Conservation (phyloP, 2,113 vertebrate species). For the Coryphaenoides rupestris region DNA sequence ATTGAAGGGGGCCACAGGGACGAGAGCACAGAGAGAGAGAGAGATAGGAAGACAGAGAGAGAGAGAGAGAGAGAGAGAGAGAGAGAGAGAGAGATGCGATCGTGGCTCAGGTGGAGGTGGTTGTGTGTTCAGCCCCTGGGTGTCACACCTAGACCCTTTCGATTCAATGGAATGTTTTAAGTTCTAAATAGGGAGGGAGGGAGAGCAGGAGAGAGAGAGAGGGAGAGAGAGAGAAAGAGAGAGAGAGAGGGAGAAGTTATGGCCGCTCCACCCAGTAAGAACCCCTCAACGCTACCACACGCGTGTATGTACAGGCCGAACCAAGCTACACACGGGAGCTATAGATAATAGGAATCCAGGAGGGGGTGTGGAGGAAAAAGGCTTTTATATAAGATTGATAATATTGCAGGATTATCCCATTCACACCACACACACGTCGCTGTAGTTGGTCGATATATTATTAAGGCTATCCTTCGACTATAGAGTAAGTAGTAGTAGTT, state of each 20-base stretch:
- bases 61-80: background rate
- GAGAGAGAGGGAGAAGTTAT: conserved; percentile 46
- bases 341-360: conserved; percentile 40
- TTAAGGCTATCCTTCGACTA: conserved; percentile 59
- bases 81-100: conserved; percentile 6
- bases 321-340: conserved; percentile 59
- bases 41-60: background rate
- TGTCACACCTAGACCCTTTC: conserved; percentile 23
- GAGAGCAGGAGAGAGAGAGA: conserved; percentile 38
- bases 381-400: no score
- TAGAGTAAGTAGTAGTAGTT: no score
- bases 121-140: conserved; percentile 31
- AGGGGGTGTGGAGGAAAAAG: conserved; percentile 50
- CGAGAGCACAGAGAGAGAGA: background rate
- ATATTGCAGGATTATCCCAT: conserved; percentile 52
- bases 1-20: background rate
- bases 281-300: conserved; percentile 67
- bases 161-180: conserved; percentile 65
- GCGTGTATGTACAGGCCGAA: conserved; percentile 67
- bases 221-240: conserved; percentile 42
- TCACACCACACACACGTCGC: conserved; percentile 13
- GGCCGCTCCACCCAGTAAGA: conserved; percentile 57
- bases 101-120: conserved; percentile 47
- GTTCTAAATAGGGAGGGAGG: conserved; percentile 39
- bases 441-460: conserved; percentile 50